Conservation (phyloP, 2,797 vertebrate genomes). For the Eutrigla gurnardus region DNA sequence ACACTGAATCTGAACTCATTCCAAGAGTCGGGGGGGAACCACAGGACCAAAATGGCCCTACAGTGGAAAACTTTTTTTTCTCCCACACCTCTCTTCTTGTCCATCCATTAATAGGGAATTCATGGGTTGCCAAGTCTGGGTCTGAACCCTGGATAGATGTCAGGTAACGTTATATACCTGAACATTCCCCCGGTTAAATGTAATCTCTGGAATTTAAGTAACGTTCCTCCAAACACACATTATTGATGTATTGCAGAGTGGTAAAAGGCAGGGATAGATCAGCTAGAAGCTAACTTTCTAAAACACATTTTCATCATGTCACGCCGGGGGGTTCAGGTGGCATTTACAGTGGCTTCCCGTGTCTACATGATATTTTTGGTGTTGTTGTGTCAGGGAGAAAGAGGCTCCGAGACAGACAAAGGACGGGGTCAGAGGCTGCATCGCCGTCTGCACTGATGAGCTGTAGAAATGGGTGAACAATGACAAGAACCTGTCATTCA, state of each 20-base stretch:
- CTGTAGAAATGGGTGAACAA: slow-evolving; percentile 15
- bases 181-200: slow-evolving; percentile 70
- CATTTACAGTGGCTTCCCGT: slow-evolving; percentile 41
- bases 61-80: slow-evolving; percentile 47
- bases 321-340: slow-evolving; percentile 18
- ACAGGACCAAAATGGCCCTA: slow-evolving; percentile 43
- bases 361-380: neutral
- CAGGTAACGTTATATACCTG: slow-evolving; percentile 70
- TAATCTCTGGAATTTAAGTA: slow-evolving; percentile 68
- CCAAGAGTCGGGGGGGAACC: slow-evolving; percentile 37
- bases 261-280: slow-evolving; percentile 16
- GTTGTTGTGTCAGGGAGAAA: slow-evolving; percentile 6
- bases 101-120: slow-evolving; percentile 72
- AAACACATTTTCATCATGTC: slow-evolving; percentile 25
- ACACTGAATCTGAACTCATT: slow-evolving; percentile 48
- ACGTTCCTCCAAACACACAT: slow-evolving; percentile 50
- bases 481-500: slow-evolving; percentile 1
- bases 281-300: slow-evolving; percentile 15
- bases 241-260: too few species aligned
- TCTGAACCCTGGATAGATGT: slow-evolving; percentile 59
- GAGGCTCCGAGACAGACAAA: slow-evolving; percentile 12
- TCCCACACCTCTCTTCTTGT: slow-evolving; percentile 42
- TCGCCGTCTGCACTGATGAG: slow-evolving; percentile 24
- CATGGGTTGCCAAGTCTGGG: slow-evolving; percentile 68
- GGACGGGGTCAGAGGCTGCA: slow-evolving; percentile 16